Evolutionary conservation across 2,797 vertebrate genomes (phyloP).

Genomic region (Hoplostethus atlanticus): DNA sequence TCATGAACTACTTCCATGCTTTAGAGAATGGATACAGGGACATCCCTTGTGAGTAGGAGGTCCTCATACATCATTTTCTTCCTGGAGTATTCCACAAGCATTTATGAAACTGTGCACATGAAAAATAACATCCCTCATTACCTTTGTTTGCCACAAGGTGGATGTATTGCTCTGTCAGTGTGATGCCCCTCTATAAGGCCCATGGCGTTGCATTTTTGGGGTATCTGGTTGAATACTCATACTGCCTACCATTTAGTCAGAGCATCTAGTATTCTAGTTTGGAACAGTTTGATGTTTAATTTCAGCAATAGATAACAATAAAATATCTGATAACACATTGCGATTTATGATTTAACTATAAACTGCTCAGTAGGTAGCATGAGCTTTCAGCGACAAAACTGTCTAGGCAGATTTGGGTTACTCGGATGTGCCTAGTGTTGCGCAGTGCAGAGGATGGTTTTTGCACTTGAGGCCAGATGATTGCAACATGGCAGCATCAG

Average conservation of each 20-base stretch:
- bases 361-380: too few relatives aligned
- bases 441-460: too few relatives aligned
- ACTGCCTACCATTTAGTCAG: background rate
- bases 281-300: background rate
- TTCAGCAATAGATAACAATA: background rate
- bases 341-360: background rate
- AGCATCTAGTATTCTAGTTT: background rate
- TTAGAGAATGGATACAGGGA: slow-evolving; percentile 98
- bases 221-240: background rate
- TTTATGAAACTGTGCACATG: background rate
- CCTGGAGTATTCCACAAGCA: background rate
- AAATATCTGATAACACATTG: background rate
- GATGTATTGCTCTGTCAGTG: slow-evolving; percentile 37
- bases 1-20: slow-evolving; percentile 98
- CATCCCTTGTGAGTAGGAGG: slow-evolving; percentile 94
- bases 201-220: background rate
- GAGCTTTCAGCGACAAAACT: too few relatives aligned
- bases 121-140: slow-evolving; percentile 14
- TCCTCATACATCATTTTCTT: background rate
- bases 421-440: too few relatives aligned
- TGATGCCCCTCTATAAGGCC: background rate
- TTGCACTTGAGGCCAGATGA: too few relatives aligned
- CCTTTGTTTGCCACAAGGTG: slow-evolving; percentile 59
- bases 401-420: too few relatives aligned
- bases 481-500: too few relatives aligned